Evolutionary conservation across 2,888 invertebrate genomes (phyloP).

Genomic region (Brachynemurus nebulosus): DNA sequence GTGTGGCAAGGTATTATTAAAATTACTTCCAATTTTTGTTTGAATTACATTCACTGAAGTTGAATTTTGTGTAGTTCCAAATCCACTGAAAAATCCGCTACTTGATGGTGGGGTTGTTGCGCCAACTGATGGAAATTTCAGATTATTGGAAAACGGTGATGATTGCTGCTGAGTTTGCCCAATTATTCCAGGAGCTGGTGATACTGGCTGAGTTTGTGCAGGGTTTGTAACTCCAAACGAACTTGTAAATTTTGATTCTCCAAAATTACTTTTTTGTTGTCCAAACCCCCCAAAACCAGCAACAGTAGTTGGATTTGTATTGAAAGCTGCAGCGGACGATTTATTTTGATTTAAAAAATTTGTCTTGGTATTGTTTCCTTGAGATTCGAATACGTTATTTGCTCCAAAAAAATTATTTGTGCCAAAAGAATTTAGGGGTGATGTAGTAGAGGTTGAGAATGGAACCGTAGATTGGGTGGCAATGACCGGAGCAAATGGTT

Average conservation of each 20-base stretch:
- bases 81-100: no score
- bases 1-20: no score
- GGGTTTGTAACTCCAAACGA: constrained; percentile 32
- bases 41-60: no score
- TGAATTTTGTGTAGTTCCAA: no score
- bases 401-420: constrained; percentile 29
- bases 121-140: no score
- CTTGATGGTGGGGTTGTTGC: no score
- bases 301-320: constrained; percentile 22
- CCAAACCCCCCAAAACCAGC: constrained; percentile 20
- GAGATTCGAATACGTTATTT: constrained; percentile 32
- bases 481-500: constrained; percentile 32
- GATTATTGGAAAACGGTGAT: no score
- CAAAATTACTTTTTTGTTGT: constrained; percentile 30
- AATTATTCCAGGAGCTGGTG: constrained; percentile 24
- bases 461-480: constrained; percentile 38
- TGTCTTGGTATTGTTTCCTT: constrained; percentile 31
- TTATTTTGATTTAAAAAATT: constrained; percentile 33
- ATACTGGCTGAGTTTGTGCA: constrained; percentile 16
- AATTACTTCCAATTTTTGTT: no score
- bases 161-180: constrained; percentile 21
- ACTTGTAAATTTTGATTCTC: constrained; percentile 29
- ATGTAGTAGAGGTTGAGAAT: constrained; percentile 17
- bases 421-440: neutral
- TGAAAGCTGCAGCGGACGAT: constrained; percentile 27